Conservation (phyloP, 2,113 vertebrate genomes). For the Polyodon spathula region DNA sequence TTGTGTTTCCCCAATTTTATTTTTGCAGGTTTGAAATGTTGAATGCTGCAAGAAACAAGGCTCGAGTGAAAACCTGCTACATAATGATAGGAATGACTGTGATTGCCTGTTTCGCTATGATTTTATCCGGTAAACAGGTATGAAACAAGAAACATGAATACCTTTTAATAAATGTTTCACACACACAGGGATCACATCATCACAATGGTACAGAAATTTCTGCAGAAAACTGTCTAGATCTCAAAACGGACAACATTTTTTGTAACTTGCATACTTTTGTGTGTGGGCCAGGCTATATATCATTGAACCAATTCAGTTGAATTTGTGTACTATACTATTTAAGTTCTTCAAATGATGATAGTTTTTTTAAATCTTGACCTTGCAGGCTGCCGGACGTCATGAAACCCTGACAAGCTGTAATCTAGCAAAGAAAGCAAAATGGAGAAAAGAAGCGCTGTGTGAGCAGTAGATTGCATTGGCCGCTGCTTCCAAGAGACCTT, state of each 20-base stretch:
- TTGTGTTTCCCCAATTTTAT: conserved; percentile 12
- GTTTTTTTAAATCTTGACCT: conserved; percentile 7
- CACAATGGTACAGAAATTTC: too few relatives aligned
- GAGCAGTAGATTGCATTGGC: conserved; percentile 16
- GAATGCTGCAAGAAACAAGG: conserved; percentile 58
- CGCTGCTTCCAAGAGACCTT: conserved; percentile 38
- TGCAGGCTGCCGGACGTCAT: conserved; percentile 49
- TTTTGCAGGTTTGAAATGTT: conserved; percentile 54
- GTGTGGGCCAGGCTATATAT: too few relatives aligned
- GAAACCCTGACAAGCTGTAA: conserved; percentile 60
- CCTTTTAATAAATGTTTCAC: background rate
- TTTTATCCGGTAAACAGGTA: conserved; percentile 58
- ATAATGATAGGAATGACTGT: conserved; percentile 64
- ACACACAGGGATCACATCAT: too few relatives aligned
- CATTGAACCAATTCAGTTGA: background rate
- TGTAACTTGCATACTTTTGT: too few relatives aligned
- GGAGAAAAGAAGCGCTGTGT: conserved; percentile 42
- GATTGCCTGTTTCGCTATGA: conserved; percentile 54
- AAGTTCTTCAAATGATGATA: background rate
- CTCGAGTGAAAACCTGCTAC: conserved; percentile 60
- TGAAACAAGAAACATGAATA: conserved; percentile 7
- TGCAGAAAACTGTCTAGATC: too few relatives aligned
- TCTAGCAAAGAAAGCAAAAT: conserved; percentile 60
- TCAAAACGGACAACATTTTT: too few relatives aligned
- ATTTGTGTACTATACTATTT: background rate